A percentile compares a stretch with the other conserved stretches of the same genome.
Conservation (phyloP, 1,140 invertebrate genomes). For the Nymphalis io region DNA sequence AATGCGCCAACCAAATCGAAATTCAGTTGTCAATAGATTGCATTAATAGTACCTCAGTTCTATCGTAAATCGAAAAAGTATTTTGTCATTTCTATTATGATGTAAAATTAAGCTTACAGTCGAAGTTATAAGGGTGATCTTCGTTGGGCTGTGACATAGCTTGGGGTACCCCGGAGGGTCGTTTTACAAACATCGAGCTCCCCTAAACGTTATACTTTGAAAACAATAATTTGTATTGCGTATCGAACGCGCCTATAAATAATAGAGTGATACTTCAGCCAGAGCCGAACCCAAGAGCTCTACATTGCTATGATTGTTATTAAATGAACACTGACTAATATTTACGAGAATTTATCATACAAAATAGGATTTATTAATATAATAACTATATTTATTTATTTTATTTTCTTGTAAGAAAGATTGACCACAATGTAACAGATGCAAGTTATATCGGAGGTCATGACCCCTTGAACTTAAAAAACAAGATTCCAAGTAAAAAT, state of each 20-base stretch:
- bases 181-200: slow-evolving; percentile 74
- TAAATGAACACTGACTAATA: slow-evolving; percentile 1
- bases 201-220: slow-evolving; percentile 81
- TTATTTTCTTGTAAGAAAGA: no score
- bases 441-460: no score
- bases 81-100: slow-evolving; percentile 45
- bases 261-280: slow-evolving; percentile 78
- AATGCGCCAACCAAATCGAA: slow-evolving; percentile 68
- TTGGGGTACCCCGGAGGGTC: slow-evolving; percentile 62
- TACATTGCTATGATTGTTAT: slow-evolving; percentile 42
- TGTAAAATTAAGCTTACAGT: slow-evolving; percentile 60
- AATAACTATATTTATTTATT: neutral
- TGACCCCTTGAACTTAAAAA: no score
- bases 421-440: no score
- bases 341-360: neutral
- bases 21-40: slow-evolving; percentile 80
- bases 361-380: neutral
- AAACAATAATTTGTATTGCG: slow-evolving; percentile 81
- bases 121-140: slow-evolving; percentile 54
- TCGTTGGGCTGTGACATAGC: slow-evolving; percentile 38
- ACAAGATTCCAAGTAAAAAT: no score
- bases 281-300: slow-evolving; percentile 48
- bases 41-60: slow-evolving; percentile 69
- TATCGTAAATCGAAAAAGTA: slow-evolving; percentile 57
- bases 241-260: slow-evolving; percentile 80